These are phyloP conservation scores for Rhagonycha lutea DNA, from an alignment of 2,888 invertebrate species.

Conservation along the genomic window DNA sequence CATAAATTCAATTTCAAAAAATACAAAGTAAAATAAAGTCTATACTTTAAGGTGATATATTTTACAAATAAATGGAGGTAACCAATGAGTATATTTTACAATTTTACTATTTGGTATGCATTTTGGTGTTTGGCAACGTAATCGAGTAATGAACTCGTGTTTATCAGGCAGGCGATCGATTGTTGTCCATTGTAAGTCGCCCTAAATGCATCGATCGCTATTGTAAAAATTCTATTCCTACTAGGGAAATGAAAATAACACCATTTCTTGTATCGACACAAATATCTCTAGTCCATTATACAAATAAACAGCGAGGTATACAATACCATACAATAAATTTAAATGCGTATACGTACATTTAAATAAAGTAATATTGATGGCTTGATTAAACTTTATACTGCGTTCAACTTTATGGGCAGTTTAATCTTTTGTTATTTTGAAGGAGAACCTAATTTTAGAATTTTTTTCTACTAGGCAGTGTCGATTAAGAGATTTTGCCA, in stretches of 20 bases:
- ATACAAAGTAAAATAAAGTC: background rate
- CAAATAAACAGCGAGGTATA: background rate
- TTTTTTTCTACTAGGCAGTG: background rate
- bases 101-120: constrained; percentile 14
- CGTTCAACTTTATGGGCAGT: background rate
- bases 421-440: background rate
- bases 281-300: constrained; percentile 44
- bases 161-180: constrained; percentile 52
- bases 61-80: background rate
- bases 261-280: constrained; percentile 46
- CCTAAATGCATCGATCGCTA: constrained; percentile 49
- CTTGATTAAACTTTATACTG: background rate
- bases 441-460: background rate
- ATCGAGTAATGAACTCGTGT: constrained; percentile 53
- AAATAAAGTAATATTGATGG: background rate
- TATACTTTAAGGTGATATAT: background rate
- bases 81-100: background rate
- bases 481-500: background rate
- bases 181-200: constrained; percentile 52
- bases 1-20: background rate
- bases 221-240: constrained; percentile 45
- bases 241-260: constrained; percentile 51
- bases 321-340: background rate
- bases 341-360: background rate
- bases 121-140: constrained; percentile 41